A percentile compares a stretch with the other conserved stretches of the same genome.
Evolutionary conservation across 2,888 invertebrate genomes (phyloP).

Genomic region (Dicycla oo): DNA sequence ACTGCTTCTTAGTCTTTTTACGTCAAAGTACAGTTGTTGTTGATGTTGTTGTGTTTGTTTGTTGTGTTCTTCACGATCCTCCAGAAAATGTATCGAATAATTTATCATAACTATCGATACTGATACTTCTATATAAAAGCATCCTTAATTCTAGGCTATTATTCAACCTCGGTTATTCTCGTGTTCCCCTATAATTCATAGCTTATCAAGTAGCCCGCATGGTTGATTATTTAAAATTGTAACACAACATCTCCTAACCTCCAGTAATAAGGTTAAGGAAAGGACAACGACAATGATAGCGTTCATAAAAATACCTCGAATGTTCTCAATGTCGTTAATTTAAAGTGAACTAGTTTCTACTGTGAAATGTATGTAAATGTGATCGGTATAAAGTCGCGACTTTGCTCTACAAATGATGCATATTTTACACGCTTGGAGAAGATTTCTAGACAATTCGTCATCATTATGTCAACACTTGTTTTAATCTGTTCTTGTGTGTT

Average conservation of each 20-base stretch:
- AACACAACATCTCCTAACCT: slow-evolving; percentile 42
- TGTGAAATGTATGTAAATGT: slow-evolving; percentile 55
- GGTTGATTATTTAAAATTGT: slow-evolving; percentile 44
- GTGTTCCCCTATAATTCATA: slow-evolving; percentile 61
- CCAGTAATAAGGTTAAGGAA: slow-evolving; percentile 61
- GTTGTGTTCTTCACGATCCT: not conserved
- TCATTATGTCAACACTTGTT: slow-evolving; percentile 52
- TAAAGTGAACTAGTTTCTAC: slow-evolving; percentile 38
- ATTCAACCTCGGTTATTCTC: slow-evolving; percentile 57
- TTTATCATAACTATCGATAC: not conserved
- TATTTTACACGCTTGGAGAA: slow-evolving; percentile 49
- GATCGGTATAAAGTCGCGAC: slow-evolving; percentile 33
- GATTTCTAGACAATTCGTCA: slow-evolving; percentile 59
- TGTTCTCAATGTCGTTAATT: slow-evolving; percentile 43
- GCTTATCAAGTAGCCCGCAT: slow-evolving; percentile 67
- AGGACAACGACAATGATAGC: slow-evolving; percentile 58
- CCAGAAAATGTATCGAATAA: not conserved
- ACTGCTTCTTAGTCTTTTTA: slow-evolving; percentile 12
- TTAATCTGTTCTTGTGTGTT: slow-evolving; percentile 40
- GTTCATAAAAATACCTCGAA: slow-evolving; percentile 49
- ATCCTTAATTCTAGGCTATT: slow-evolving; percentile 32
- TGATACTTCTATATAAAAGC: not conserved
- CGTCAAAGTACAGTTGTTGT: not conserved
- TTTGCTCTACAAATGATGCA: slow-evolving; percentile 50
- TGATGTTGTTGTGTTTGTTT: too few relatives aligned